Evolutionary conservation across 2,888 invertebrate genomes (phyloP).

Genomic region (Clostera curtula): DNA sequence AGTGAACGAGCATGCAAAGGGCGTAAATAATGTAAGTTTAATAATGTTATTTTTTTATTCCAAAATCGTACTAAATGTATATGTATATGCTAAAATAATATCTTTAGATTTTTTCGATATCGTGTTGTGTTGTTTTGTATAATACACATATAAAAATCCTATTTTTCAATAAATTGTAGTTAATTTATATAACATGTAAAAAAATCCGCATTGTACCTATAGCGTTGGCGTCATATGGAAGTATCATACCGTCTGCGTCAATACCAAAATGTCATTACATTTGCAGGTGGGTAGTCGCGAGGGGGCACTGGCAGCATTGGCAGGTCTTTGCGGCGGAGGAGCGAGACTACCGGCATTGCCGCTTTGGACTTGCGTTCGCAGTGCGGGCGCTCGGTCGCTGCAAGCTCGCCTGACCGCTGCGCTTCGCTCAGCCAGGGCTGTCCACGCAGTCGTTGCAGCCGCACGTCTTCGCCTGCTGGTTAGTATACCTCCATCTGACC

Average conservation of each 20-base stretch:
- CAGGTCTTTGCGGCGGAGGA: slow-evolving; percentile 72
- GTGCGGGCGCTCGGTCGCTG: slow-evolving; percentile 82
- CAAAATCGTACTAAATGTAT: too few relatives aligned
- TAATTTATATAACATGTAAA: too few relatives aligned
- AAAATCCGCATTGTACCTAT: too few relatives aligned
- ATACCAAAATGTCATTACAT: too few relatives aligned
- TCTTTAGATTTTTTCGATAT: too few relatives aligned
- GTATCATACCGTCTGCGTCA: slow-evolving; percentile 5
- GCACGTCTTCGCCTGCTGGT: slow-evolving; percentile 83
- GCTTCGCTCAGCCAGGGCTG: slow-evolving; percentile 63
- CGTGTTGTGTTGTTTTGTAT: too few relatives aligned
- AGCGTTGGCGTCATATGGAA: background rate
- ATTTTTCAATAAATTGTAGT: too few relatives aligned
- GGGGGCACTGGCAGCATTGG: slow-evolving; percentile 74
- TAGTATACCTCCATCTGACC: too few relatives aligned
- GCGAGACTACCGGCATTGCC: slow-evolving; percentile 85
- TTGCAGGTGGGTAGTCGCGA: slow-evolving; percentile 69
- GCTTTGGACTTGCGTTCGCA: slow-evolving; percentile 87
- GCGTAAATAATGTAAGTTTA: slow-evolving; percentile 48
- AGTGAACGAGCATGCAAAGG: slow-evolving; percentile 51
- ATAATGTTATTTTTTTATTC: slow-evolving; percentile 16
- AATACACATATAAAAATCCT: too few relatives aligned
- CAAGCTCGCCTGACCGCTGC: slow-evolving; percentile 81
- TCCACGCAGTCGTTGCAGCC: slow-evolving; percentile 71
- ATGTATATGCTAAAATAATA: too few relatives aligned